Conservation (phyloP, 2,888 invertebrate species). For the Venustoraphidia nigricollis region DNA sequence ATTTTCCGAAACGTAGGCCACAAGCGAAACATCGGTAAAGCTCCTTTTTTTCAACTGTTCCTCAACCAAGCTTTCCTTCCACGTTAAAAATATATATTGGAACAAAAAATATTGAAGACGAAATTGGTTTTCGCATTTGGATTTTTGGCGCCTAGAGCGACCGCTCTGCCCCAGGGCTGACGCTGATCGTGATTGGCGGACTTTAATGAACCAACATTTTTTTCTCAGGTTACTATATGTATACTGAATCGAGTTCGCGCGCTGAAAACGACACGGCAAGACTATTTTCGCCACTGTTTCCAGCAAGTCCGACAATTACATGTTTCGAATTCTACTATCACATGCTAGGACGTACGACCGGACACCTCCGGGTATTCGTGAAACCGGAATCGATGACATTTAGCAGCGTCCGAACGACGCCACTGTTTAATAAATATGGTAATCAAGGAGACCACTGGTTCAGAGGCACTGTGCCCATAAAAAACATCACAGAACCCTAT, state of each 20-base stretch:
- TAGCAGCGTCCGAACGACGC: conserved; percentile 29
- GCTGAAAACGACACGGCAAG: conserved; percentile 50
- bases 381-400: conserved; percentile 30
- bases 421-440: conserved; percentile 45
- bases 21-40: no score
- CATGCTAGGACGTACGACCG: conserved; percentile 56
- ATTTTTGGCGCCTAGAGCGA: no score
- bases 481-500: conserved; percentile 31
- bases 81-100: no score
- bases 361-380: conserved; percentile 36
- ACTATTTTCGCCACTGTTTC: conserved; percentile 55
- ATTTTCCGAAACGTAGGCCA: no score
- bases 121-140: no score
- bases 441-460: conserved; percentile 58
- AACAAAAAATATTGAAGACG: no score
- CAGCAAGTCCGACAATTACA: conserved; percentile 22
- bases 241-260: conserved; percentile 57
- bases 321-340: conserved; percentile 63
- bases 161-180: no score
- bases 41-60: no score
- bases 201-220: conserved; percentile 1
- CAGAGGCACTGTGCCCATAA: conserved; percentile 31
- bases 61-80: no score
- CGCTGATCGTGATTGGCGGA: no score
- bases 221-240: conserved; percentile 61